Conservation (phyloP, 2,113 vertebrate genomes). For the Trichomycterus rosablanca region DNA sequence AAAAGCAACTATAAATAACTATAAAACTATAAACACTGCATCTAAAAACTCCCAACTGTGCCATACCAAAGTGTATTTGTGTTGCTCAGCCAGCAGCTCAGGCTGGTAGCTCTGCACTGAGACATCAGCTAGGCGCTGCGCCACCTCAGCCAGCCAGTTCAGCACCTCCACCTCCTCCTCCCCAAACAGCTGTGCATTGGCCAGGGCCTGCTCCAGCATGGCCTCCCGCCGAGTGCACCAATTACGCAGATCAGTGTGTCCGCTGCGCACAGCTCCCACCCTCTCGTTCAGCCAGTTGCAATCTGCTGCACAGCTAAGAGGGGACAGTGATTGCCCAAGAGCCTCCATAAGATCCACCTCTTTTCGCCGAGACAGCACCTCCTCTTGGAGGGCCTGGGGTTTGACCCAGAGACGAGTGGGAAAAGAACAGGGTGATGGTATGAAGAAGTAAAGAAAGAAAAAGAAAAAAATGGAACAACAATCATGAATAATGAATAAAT, state of each 20-base stretch:
- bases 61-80: slow-evolving; percentile 89
- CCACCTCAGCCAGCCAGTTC: slow-evolving; percentile 98
- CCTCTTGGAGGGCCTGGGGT: slow-evolving; percentile 85
- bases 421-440: slow-evolving; percentile 20
- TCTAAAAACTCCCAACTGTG: slow-evolving; percentile 3
- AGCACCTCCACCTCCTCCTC: slow-evolving; percentile 99
- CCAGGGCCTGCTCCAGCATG: slow-evolving; percentile 88
- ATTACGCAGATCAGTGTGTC: slow-evolving; percentile 77
- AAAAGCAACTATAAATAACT: neutral
- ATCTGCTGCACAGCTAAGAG: slow-evolving; percentile 80
- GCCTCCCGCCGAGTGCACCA: slow-evolving; percentile 78
- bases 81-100: slow-evolving; percentile 84
- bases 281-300: slow-evolving; percentile 78
- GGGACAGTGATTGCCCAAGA: slow-evolving; percentile 77
- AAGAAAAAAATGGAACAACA: slow-evolving; percentile 49
- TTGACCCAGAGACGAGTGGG: slow-evolving; percentile 13
- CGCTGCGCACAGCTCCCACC: slow-evolving; percentile 72
- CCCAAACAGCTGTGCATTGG: slow-evolving; percentile 92
- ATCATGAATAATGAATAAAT: slow-evolving; percentile 66
- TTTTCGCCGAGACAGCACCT: slow-evolving; percentile 74
- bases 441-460: slow-evolving; percentile 46
- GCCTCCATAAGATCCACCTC: slow-evolving; percentile 74
- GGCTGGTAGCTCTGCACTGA: slow-evolving; percentile 85
- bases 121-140: slow-evolving; percentile 86
- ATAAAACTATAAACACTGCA: neutral